phyloP scores from a whole-genome alignment of 2,113 vertebrate species.

The Sturnus vulgaris region DNA sequence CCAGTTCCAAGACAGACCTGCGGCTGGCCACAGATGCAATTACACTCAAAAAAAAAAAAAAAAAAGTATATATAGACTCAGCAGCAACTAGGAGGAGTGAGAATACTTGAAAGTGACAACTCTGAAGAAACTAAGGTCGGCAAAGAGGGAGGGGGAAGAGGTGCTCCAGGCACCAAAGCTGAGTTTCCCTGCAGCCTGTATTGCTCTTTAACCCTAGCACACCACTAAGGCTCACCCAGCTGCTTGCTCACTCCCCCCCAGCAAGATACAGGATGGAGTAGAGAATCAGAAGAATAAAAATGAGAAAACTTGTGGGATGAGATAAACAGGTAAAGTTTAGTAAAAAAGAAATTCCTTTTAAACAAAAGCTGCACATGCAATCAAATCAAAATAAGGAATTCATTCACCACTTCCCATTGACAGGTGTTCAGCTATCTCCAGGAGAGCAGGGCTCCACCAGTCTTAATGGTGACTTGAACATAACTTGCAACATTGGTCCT shows the following conservation, averaged over 20 bases:
- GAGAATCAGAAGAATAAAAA: background rate
- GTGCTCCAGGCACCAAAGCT: fast-evolving
- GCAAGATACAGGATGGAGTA: background rate
- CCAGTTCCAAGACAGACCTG: background rate
- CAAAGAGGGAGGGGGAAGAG: background rate
- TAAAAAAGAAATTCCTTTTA: no score
- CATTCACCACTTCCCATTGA: background rate
- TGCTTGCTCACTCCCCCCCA: background rate
- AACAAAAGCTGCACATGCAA: background rate
- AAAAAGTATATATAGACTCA: background rate
- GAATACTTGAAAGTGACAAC: background rate
- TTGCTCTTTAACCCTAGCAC: background rate
- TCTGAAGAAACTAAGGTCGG: background rate
- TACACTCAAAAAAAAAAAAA: background rate
- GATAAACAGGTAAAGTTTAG: background rate
- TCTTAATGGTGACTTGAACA: background rate
- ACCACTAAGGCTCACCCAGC: background rate
- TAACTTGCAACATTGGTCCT: background rate
- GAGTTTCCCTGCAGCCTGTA: background rate
- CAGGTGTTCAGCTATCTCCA: background rate
- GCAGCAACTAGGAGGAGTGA: background rate
- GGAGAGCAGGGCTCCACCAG: background rate
- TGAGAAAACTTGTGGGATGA: background rate
- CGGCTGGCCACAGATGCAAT: fast-evolving
- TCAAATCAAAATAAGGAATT: background rate